Conservation (phyloP, 2,888 invertebrate genomes). For the Lepidochitona cinerea region DNA sequence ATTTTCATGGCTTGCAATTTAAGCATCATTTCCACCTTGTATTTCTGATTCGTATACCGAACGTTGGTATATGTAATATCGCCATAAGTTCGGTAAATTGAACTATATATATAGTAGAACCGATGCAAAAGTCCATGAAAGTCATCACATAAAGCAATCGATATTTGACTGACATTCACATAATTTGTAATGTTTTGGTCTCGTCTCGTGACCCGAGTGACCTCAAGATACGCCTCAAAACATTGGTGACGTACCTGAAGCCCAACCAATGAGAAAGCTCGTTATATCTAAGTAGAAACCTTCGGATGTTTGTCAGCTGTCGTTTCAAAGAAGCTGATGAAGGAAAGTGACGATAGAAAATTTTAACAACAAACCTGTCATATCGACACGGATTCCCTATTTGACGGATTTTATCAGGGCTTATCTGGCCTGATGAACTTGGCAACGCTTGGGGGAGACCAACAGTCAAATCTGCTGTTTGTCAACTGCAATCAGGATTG, state of each 20-base stretch:
- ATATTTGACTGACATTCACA: too few relatives aligned
- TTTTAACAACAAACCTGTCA: neutral
- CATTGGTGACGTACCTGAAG: neutral
- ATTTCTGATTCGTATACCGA: too few relatives aligned
- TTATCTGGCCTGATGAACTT: slow-evolving; percentile 86
- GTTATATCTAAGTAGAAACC: neutral
- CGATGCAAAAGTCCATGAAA: too few relatives aligned
- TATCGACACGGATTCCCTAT: slow-evolving; percentile 49
- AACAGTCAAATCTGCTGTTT: slow-evolving; percentile 83
- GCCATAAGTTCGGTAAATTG: too few relatives aligned
- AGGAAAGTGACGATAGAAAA: neutral
- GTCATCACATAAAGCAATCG: too few relatives aligned
- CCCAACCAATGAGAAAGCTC: neutral
- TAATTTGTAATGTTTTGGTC: too few relatives aligned
- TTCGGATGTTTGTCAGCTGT: neutral
- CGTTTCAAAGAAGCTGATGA: neutral
- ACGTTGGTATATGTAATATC: too few relatives aligned
- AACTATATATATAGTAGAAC: too few relatives aligned
- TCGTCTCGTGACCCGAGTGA: too few relatives aligned
- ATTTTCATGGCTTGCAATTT: too few relatives aligned
- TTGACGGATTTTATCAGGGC: slow-evolving; percentile 62
- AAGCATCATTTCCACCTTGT: too few relatives aligned
- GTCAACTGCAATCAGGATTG: slow-evolving; percentile 98
- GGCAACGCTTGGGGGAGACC: slow-evolving; percentile 83
- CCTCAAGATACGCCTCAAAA: neutral